Evolutionary conservation across 2,113 vertebrate genomes (phyloP), one percentile per base, ranked within the genome.

Genomic region (Sapajus apella): DNA sequence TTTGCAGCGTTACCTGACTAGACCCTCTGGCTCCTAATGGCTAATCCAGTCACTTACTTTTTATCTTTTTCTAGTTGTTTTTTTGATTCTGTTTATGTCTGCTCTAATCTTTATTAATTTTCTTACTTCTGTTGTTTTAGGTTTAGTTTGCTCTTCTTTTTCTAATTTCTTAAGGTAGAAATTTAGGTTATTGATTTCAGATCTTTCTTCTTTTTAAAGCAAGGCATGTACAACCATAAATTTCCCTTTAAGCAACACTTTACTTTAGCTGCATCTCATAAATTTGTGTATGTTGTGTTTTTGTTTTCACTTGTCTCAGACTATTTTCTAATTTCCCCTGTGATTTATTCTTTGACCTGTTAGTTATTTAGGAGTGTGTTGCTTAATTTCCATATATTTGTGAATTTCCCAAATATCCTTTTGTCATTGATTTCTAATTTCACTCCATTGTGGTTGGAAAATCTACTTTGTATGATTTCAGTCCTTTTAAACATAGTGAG

Each of bases 141-240:
- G 32, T 35, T 83, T 52, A 17, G 11, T 90, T 85, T 83, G 13
- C 55, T 79, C 8, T 23, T 68, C 13, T 47, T 96, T 88, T 58
- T 50, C 58, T 94, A 79, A 91, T 76, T 96, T 94, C 86, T 94
- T 72, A 95, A 94, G 64, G 72, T 68, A 23, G 25, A 90, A 87
- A 52, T 91, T 61, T 55, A 61, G 20, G 30, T 82, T 66, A 73
- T 32, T 86, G 70, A 56, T 73, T 82, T 92, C 43, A 89, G 73
- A 87, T 79, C 68, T 84, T 77, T 75, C 68, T 96, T 87, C 8
- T 93, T 81, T 73, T 83, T 43, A 73, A 87, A 92, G 56, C 43
- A n/a, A 89, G 32, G 10, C 30, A 70, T 4, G 5, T n/a, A 35
- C 1, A 64, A 13, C 8, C 70, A n/a, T 75, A 88, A 83, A 50